Conservation (phyloP, 2,113 vertebrate genomes). For the Limnothrissa miodon region DNA sequence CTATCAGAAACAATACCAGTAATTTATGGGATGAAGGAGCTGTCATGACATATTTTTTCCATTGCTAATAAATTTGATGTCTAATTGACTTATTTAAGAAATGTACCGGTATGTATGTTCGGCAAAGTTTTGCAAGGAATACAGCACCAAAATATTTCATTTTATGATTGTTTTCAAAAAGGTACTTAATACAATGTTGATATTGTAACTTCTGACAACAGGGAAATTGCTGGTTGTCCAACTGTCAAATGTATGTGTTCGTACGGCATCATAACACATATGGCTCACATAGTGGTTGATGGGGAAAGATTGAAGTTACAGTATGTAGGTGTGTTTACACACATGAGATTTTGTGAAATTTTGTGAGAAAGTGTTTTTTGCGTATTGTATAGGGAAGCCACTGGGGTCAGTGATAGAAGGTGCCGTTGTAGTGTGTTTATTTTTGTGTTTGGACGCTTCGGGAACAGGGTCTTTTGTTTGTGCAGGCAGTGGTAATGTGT, state of each 20-base stretch:
- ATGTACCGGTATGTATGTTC: neutral
- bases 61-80: neutral
- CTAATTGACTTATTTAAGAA: neutral
- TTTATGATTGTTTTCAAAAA: neutral
- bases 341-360: neutral
- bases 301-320: neutral
- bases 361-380: neutral
- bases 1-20: neutral
- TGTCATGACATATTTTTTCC: too few species aligned
- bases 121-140: neutral
- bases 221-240: neutral
- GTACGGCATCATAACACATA: neutral
- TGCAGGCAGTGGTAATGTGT: slow-evolving; percentile 4
- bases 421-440: neutral
- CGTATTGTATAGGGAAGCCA: neutral
- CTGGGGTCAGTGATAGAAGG: neutral
- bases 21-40: neutral
- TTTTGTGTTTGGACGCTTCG: neutral
- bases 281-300: neutral
- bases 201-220: neutral
- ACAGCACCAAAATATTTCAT: neutral
- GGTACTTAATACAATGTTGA: neutral
- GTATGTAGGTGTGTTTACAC: neutral
- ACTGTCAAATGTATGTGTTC: neutral
- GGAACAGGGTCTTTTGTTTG: neutral